Base-by-base conservation (phyloP, 2,797 vertebrate species). In the Alectoris magna region DNA sequence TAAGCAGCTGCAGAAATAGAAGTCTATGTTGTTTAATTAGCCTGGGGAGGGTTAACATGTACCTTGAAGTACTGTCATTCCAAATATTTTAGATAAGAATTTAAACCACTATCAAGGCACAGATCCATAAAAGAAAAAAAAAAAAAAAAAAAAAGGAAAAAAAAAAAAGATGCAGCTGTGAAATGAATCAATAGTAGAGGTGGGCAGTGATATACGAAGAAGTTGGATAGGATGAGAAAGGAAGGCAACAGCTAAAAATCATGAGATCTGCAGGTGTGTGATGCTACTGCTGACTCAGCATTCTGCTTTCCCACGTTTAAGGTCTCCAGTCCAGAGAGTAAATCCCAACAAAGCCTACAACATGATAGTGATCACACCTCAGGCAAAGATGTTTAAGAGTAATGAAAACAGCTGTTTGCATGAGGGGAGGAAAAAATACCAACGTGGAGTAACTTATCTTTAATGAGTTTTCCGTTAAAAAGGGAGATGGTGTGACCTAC, bases 61-160 rank as follows among this genome's bases (percentile, higher is more conserved):
- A 39, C 22, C 70, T 27, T 0, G 0, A 79, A 84, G 11, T 36
- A n/a, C 1, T 19, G 26, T 21, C 2, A 82, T 67, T 49, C 11
- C 17, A 83, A 83, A 49, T 43, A 68, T 46, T 75, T 34, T 16
- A 78, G n/a, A 78, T 31, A 19, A 71, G 71, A 80, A 74, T 71
- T 58, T 38, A 91, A 74, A 74, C 22, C 1, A 38, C 53, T 34
- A 10, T 15, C 49, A 53, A 11, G 51, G 41, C 19, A 84, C 12
- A 82, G 84, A 88, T 36, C 9, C 36, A 76, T 4, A 14, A 7
- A 7, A n/a, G 18, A 69, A 59, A 71, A 59, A 46, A 48, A 3
- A 12, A 49, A 18, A 34, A 34, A 34, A 34, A 34, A 34, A 34
- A 34, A 34, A 34, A 34, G 34, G 34, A 39, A 74, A 83, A 4